Evolutionary conservation across 2,113 vertebrate genomes (phyloP).

Genomic region (Lophotis ruficrista): DNA sequence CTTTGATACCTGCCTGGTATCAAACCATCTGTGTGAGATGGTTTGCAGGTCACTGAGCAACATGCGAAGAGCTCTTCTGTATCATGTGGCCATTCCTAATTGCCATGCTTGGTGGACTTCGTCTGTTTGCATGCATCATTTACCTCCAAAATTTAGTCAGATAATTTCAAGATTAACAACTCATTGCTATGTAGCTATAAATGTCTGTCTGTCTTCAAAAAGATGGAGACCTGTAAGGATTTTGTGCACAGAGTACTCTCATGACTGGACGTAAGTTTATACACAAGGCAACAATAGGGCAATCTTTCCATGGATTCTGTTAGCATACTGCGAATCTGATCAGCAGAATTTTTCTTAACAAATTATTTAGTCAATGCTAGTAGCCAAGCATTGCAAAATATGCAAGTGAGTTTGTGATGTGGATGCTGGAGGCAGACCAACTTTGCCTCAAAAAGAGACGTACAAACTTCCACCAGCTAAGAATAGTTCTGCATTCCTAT

Average conservation of each 20-base stretch:
- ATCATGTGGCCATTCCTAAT: neutral
- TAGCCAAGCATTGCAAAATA: neutral
- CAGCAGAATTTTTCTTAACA: neutral
- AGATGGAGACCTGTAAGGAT: neutral
- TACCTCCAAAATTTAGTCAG: neutral
- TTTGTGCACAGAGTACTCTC: neutral
- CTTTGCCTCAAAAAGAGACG: neutral
- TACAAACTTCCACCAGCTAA: neutral
- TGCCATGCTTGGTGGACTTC: neutral
- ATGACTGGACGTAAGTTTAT: neutral
- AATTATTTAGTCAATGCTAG: neutral
- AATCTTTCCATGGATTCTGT: neutral
- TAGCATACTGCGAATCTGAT: neutral
- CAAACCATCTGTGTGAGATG: neutral
- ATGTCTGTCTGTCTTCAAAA: neutral
- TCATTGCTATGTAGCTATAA: neutral
- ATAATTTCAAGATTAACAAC: neutral
- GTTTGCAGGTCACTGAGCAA: neutral
- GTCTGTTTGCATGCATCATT: neutral
- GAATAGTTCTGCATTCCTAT: neutral
- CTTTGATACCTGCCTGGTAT: neutral
- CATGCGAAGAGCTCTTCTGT: neutral
- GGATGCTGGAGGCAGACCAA: neutral
- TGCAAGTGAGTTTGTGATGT: neutral
- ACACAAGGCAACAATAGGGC: neutral